Evolutionary conservation across 2,888 invertebrate species (phyloP).

Genomic region (Drosophila anceps): DNA sequence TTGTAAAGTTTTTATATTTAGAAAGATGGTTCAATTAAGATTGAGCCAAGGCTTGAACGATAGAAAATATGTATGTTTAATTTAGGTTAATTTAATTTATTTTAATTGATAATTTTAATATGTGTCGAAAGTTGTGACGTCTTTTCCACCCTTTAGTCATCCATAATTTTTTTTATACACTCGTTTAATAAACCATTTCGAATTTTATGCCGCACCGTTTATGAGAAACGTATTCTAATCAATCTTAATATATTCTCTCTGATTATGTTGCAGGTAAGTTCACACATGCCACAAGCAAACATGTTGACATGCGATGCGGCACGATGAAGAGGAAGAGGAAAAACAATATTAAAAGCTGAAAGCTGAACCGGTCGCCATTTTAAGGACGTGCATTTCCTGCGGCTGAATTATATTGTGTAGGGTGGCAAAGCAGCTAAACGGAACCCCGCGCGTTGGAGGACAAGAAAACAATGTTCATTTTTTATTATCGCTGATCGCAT

Average conservation of each 20-base stretch:
- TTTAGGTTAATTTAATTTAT: not conserved
- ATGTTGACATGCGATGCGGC: slow-evolving; percentile 38
- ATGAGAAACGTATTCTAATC: slow-evolving; percentile 44
- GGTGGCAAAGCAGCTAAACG: slow-evolving; percentile 15
- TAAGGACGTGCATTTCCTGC: slow-evolving; percentile 77
- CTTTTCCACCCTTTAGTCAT: not conserved
- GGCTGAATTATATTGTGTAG: slow-evolving; percentile 29
- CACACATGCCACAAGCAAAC: slow-evolving; percentile 39
- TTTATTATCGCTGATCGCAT: slow-evolving; percentile 56
- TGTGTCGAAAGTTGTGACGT: not conserved
- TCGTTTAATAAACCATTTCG: slow-evolving; percentile 16
- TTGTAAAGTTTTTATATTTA: not conserved
- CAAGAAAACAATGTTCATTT: slow-evolving; percentile 57
- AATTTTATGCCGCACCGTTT: slow-evolving; percentile 6
- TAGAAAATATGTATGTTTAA: not conserved
- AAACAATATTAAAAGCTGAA: slow-evolving; percentile 37
- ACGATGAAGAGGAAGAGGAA: slow-evolving; percentile 18
- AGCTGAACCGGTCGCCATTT: slow-evolving; percentile 54
- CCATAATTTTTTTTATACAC: not conserved
- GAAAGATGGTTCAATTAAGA: not conserved
- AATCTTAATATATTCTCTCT: slow-evolving; percentile 56
- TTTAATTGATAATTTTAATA: not conserved
- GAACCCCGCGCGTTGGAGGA: not conserved
- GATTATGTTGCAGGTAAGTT: slow-evolving; percentile 62
- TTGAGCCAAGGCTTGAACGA: too few species aligned